These are phyloP conservation scores for Mastacembelus armatus DNA, from an alignment of 2,797 vertebrate species.

Conservation along the genomic window DNA sequence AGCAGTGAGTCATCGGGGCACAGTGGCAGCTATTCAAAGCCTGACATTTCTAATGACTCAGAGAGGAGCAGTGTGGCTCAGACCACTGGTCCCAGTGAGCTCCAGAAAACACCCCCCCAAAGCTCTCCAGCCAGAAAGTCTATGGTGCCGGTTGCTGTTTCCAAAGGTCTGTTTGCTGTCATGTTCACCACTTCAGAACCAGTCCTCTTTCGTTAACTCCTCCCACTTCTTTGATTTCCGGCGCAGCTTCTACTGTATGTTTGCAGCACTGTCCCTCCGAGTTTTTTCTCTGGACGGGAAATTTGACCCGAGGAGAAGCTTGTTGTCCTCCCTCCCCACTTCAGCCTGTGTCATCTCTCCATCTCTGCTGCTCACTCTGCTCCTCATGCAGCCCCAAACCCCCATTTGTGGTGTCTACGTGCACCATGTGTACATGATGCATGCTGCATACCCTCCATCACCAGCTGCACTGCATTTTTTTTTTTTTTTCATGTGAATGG, in stretches of 20 bases:
- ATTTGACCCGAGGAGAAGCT: constrained; percentile 66
- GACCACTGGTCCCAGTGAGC: constrained; percentile 48
- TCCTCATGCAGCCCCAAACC: constrained; percentile 64
- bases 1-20: constrained; percentile 49
- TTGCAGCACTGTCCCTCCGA: constrained; percentile 71
- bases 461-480: constrained; percentile 20
- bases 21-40: constrained; percentile 39
- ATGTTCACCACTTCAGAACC: constrained; percentile 64
- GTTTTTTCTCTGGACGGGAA: constrained; percentile 48
- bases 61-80: constrained; percentile 58
- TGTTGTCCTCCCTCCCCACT: constrained; percentile 67
- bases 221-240: constrained; percentile 75
- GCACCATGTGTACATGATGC: constrained; percentile 50
- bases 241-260: constrained; percentile 69
- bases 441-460: constrained; percentile 64
- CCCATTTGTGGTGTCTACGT: constrained; percentile 40
- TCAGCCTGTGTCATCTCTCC: constrained; percentile 57
- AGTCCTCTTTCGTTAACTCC: constrained; percentile 74
- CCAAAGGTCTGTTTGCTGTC: constrained; percentile 84
- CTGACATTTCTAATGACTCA: constrained; percentile 62
- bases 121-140: constrained; percentile 80
- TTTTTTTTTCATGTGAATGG: constrained; percentile 33
- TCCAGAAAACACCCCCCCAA: constrained; percentile 64
- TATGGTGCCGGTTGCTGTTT: constrained; percentile 79
- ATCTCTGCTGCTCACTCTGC: constrained; percentile 63